phyloP scores from a whole-genome alignment of 2,797 vertebrate genomes.

The Acrossocheilus fasciatus region DNA sequence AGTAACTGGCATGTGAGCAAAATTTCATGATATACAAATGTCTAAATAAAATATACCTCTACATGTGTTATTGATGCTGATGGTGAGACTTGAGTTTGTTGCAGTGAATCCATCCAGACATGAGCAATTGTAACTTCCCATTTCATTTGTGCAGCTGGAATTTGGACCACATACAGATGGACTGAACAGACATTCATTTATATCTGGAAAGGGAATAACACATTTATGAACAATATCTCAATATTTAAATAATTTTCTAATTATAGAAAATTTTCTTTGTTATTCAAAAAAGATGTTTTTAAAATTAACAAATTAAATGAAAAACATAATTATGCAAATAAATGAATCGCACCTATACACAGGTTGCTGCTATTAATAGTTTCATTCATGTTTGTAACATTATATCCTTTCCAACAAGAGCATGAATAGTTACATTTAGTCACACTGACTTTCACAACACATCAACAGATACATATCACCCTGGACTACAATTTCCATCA shows the following conservation, averaged over 20 bases:
- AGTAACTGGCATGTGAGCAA: background rate
- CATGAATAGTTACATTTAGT: background rate
- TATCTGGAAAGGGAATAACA: background rate
- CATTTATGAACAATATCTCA: background rate
- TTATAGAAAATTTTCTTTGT: too few relatives aligned
- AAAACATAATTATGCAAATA: background rate
- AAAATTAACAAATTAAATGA: too few relatives aligned
- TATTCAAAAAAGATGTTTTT: too few relatives aligned
- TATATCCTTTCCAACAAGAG: background rate
- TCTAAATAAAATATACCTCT: background rate
- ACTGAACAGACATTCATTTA: background rate
- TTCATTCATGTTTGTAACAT: too few relatives aligned
- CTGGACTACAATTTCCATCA: too few relatives aligned
- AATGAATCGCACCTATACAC: too few relatives aligned
- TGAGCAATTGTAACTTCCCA: background rate
- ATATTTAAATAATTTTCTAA: background rate
- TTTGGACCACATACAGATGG: background rate
- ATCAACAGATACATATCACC: too few relatives aligned
- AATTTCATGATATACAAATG: background rate
- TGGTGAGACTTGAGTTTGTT: background rate
- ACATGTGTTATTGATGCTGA: constrained; percentile 7
- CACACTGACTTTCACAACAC: too few relatives aligned
- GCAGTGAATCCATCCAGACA: too few relatives aligned
- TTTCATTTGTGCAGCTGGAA: background rate
- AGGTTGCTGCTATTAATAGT: too few relatives aligned